Evolutionary conservation across 2,888 invertebrate species (phyloP).

Genomic region (Stenchaetothrips biformis): DNA sequence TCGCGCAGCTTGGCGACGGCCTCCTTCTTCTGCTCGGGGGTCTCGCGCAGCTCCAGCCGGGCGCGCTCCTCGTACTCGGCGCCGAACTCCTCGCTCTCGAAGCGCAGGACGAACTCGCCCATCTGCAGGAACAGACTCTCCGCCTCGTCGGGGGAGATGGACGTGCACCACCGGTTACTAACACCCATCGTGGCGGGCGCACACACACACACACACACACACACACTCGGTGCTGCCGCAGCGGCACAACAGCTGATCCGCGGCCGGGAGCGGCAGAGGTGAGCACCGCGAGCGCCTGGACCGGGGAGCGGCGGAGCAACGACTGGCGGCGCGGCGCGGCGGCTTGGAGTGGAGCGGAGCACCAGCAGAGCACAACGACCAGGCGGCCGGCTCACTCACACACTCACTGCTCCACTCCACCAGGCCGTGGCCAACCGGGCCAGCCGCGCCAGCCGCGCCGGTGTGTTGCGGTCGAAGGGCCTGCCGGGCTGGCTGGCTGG

Average conservation of each 20-base stretch:
- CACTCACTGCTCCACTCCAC: no score
- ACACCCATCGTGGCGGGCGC: neutral
- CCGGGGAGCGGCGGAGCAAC: no score
- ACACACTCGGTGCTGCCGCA: neutral
- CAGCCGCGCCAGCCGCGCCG: no score
- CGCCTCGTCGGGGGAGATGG: constrained; percentile 26
- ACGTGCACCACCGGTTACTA: neutral
- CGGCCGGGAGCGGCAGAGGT: neutral
- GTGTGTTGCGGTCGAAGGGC: no score
- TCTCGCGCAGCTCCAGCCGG: constrained; percentile 60
- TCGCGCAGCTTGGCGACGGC: constrained; percentile 55
- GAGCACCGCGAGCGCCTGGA: no score
- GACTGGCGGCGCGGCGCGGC: no score
- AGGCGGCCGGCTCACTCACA: no score
- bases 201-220: neutral
- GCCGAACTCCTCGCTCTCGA: constrained; percentile 31
- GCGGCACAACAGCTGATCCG: neutral
- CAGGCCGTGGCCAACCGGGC: no score
- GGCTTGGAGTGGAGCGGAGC: no score
- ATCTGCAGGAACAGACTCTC: constrained; percentile 27
- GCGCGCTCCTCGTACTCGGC: constrained; percentile 49
- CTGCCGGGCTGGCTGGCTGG: no score
- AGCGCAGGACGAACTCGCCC: constrained; percentile 31
- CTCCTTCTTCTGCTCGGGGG: constrained; percentile 56
- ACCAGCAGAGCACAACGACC: no score